Evolutionary conservation across 2,888 invertebrate species (phyloP), one percentile per base, ranked within the genome.

Genomic region (Macrophya annulata): DNA sequence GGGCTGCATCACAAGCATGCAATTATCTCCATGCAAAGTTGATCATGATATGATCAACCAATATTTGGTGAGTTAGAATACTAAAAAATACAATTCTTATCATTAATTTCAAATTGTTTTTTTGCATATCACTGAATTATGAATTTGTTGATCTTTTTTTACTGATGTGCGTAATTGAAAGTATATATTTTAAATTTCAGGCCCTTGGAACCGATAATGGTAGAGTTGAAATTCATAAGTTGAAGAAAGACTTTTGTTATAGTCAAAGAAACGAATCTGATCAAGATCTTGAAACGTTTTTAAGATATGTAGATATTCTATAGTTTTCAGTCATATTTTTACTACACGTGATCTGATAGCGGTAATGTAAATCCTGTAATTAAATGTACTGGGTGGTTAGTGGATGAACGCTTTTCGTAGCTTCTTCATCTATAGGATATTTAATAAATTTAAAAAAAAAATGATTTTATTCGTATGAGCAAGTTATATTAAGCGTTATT

Each of bases 141-240:
- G 4, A 37, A 37, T 37, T 37, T 68, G 37, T 6, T 17, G 15
- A 0, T 37, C 12, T 12, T 37, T 17, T 68, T n/a, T n/a, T n/a
- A n/a, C 15, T 15, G 6, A 68, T 25, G 21, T 85, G 68, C 45
- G 77, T 85, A 55, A 84, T 48, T 62, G 59, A 81, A 31, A 65
- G 43, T 4, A 48, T 45, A 72, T 84, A 76, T 85, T 85, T 77
- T 87, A n/a, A 77, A 88, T 93, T 94, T 86, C 87, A 95, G 95
- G 93, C 94, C 59, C 91, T 95, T 85, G 94, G 94, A 31, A 94
- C 94, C 6, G 92, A 93, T 55, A 90, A 91, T 62, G 94, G 94
- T 40, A 90, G 89, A 40, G 89, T 95, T 21, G 93, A 94, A 88
- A 89, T 95, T 59, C 94, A 95, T 87, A 91, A 94, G 85, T 89